phyloP scores from a whole-genome alignment of 2,888 invertebrate genomes.

The Strigamia transsilvanica region DNA sequence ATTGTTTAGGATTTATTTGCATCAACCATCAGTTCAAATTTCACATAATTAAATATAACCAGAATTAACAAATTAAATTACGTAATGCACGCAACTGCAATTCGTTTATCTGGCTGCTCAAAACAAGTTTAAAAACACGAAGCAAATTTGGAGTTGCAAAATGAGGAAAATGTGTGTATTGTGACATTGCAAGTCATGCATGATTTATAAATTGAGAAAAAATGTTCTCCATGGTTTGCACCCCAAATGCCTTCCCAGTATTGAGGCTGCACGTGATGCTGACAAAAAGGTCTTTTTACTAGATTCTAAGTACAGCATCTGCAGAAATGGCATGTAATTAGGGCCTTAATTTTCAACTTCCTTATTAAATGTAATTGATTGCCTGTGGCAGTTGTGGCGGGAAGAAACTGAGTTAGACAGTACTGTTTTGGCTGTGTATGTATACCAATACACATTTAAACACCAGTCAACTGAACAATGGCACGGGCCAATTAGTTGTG shows the following conservation, averaged over 20 bases:
- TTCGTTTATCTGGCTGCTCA: too few species aligned
- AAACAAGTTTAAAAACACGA: neutral
- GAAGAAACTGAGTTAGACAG: constrained; percentile 41
- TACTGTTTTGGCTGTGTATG: constrained; percentile 28
- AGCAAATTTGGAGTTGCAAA: neutral
- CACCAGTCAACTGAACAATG: neutral
- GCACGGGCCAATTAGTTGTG: neutral
- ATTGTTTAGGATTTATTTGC: neutral
- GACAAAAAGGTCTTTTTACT: constrained; percentile 38
- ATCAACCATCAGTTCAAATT: neutral
- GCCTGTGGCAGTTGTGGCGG: constrained; percentile 40
- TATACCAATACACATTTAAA: constrained; percentile 22
- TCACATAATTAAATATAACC: neutral
- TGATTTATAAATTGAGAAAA: constrained; percentile 1
- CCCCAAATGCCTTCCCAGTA: constrained; percentile 11
- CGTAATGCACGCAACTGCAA: neutral
- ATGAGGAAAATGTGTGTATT: neutral
- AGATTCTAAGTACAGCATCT: constrained; percentile 43
- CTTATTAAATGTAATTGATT: constrained; percentile 41
- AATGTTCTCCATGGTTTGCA: neutral
- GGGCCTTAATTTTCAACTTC: constrained; percentile 50
- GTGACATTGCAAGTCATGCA: neutral
- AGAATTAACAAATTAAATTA: neutral
- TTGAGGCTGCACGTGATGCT: constrained; percentile 24
- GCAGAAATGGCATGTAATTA: constrained; percentile 50